Conservation (phyloP, 2,797 vertebrate species). For the Danio jaintianensis region DNA sequence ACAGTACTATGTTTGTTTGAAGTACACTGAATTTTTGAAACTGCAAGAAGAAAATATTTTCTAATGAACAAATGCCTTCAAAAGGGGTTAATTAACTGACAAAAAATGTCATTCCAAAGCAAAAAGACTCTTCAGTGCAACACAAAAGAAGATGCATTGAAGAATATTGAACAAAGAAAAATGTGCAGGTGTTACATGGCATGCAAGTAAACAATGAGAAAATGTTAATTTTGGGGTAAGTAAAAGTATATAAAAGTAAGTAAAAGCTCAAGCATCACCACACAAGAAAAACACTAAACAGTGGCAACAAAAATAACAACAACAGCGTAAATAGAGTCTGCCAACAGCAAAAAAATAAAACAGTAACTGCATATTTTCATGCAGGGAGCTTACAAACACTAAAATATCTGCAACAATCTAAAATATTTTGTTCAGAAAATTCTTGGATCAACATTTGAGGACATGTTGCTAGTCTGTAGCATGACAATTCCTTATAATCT, state of each 20-base stretch:
- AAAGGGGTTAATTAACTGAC: neutral
- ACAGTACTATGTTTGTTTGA: neutral
- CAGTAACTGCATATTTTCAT: neutral
- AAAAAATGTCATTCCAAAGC: neutral
- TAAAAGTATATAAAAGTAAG: too few relatives aligned
- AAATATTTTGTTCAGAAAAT: conserved; percentile 1
- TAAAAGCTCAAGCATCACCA: neutral
- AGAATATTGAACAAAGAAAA: neutral
- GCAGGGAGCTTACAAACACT: neutral
- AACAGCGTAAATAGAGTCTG: neutral
- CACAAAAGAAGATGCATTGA: neutral
- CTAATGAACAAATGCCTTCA: neutral
- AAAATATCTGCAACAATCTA: conserved; percentile 1
- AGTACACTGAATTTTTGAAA: neutral
- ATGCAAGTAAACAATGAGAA: neutral
- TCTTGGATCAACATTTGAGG: neutral
- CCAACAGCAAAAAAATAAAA: neutral
- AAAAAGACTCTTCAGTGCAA: neutral
- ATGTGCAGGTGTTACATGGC: neutral
- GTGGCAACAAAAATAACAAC: neutral
- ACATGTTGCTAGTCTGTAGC: too few relatives aligned
- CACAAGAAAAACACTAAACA: neutral
- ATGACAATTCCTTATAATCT: neutral
- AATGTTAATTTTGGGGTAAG: neutral
- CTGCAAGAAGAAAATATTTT: neutral